Evolutionary conservation across 2,113 vertebrate species (phyloP), one percentile per base, ranked within the genome.

Genomic region (Rhinogobius similis): DNA sequence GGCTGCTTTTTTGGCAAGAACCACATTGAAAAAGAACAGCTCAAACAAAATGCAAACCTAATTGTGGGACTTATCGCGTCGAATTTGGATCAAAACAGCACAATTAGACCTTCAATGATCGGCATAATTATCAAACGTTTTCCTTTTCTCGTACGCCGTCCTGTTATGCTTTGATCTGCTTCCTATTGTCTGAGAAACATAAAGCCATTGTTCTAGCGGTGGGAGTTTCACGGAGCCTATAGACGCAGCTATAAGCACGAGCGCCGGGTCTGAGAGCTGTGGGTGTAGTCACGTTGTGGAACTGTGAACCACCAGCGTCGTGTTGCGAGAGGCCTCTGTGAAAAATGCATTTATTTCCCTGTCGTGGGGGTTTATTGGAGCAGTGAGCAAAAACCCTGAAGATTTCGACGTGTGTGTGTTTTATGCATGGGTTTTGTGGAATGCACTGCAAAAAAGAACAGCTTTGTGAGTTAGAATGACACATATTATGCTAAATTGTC

Each of bases 311-410:
- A 70, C 72, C 69, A 68, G 72, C 67, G 39, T 77, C 81, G 44
- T 62, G 65, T 85, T 79, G 87, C 24, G 78, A 87, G 85, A 84
- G 73, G 76, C 79, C 76, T 85, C 83, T 10, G 79, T 86, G 68
- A 88, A 76, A 87, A 87, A 81, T 83, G 72, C 79, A 90, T 85
- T 86, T 88, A 90, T 86, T 85, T 88, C 83, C 79, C 83, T 85
- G 85, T 76, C 84, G 87, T 69, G 88, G 89, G 84, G 91, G 90
- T 73, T 86, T 79, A 77, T 48, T 79, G 66, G 65, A 58, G 63
- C 79, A 63, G 70, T 50, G 56, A 11, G 56, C 5, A n/a, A 70
- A 78, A 70, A 32, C 14, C 16, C 56, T 3, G 0, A 75, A 77
- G 70, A 58, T 67, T 81, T 77, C 39, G 81, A 86, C 65, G 73